phyloP scores from a whole-genome alignment of 2,888 invertebrate species.

The Neoaliturus tenellus region DNA sequence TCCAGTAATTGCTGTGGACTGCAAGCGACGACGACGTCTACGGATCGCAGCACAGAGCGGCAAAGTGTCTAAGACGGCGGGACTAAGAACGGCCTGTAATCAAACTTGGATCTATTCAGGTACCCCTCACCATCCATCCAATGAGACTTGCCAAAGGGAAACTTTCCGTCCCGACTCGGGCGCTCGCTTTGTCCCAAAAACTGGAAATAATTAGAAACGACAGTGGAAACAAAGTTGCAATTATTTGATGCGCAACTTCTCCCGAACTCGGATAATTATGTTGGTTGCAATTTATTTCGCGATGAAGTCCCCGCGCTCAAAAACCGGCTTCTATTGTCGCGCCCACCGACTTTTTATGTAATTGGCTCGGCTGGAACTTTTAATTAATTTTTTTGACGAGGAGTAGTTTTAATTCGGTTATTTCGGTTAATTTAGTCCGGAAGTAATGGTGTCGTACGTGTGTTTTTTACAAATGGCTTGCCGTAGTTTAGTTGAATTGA shows the following conservation, averaged over 20 bases:
- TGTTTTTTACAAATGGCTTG: no score
- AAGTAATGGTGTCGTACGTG: neutral
- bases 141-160: conserved; percentile 30
- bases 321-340: conserved; percentile 23
- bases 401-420: conserved; percentile 24
- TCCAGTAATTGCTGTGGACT: neutral
- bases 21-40: no score
- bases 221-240: conserved; percentile 46
- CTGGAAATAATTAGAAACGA: conserved; percentile 51
- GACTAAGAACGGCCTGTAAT: conserved; percentile 13
- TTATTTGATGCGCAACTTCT: conserved; percentile 49
- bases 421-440: neutral
- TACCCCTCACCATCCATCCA: conserved; percentile 21
- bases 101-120: conserved; percentile 43
- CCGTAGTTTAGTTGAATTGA: no score
- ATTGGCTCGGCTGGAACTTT: conserved; percentile 18
- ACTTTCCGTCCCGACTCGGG: conserved; percentile 10
- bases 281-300: conserved; percentile 47
- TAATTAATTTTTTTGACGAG: conserved; percentile 37
- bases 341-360: conserved; percentile 11
- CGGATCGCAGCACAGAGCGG: neutral
- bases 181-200: conserved; percentile 42
- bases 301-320: conserved; percentile 19
- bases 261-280: conserved; percentile 28
- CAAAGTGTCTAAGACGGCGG: neutral